phyloP scores from a whole-genome alignment of 2,113 vertebrate species.

The Corythornis vintsioides region DNA sequence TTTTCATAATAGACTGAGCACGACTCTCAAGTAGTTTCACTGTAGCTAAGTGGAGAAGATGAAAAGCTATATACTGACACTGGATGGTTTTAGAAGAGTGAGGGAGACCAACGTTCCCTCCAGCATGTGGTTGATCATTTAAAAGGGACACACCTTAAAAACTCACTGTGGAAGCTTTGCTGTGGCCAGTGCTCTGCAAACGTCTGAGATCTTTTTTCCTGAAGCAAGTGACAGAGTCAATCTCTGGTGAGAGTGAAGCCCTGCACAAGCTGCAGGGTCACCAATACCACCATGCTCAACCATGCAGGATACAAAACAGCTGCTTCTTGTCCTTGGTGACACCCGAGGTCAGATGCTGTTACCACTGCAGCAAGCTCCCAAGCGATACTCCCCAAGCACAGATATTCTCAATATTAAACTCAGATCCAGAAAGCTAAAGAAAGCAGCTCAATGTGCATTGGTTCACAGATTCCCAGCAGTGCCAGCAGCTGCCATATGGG shows the following conservation, averaged over 20 bases:
- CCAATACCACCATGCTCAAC: neutral
- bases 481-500: neutral
- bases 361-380: neutral
- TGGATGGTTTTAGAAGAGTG: neutral
- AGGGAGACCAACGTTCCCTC: neutral
- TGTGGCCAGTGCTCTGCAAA: neutral
- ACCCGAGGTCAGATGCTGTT: neutral
- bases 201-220: neutral
- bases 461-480: neutral
- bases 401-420: neutral
- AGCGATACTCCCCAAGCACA: neutral
- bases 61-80: neutral
- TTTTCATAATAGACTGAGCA: neutral
- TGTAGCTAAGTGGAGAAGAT: neutral
- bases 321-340: neutral
- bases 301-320: neutral
- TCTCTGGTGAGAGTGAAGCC: neutral
- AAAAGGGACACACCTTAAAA: neutral
- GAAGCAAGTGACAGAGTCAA: neutral
- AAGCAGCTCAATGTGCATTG: neutral
- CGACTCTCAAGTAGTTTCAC: neutral
- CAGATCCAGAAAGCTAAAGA: neutral
- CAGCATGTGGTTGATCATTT: neutral
- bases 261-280: neutral
- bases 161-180: rapidly evolving